These are phyloP conservation scores for Phalangium opilio DNA, from an alignment of 2,888 invertebrate genomes.

Conservation along the genomic window DNA sequence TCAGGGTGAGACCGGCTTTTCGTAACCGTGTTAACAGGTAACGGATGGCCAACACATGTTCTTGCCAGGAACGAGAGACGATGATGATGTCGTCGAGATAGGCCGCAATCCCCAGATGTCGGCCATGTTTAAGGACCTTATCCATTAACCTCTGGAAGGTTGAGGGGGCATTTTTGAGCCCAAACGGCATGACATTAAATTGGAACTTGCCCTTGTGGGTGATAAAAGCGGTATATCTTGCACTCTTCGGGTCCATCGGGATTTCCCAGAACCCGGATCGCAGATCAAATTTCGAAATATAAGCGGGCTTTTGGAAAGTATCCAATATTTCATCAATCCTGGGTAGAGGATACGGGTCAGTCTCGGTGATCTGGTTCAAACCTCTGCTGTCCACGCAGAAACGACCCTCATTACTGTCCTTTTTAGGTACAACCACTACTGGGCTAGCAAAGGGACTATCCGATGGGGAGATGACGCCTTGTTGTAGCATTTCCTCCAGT, in stretches of 20 bases:
- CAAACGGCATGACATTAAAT: background rate
- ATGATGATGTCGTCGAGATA: constrained; percentile 6
- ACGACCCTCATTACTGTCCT: too few relatives aligned
- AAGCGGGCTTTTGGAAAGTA: background rate
- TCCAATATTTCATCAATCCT: too few relatives aligned
- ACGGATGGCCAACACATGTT: background rate
- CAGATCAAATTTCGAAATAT: constrained; percentile 1
- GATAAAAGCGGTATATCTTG: background rate
- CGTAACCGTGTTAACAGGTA: background rate
- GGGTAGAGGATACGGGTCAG: too few relatives aligned
- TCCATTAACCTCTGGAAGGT: background rate
- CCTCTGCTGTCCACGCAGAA: too few relatives aligned
- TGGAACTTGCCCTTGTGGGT: background rate
- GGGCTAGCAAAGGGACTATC: too few relatives aligned
- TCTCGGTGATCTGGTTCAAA: too few relatives aligned
- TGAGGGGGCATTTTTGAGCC: background rate
- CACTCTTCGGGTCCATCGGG: background rate
- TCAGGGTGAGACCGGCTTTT: background rate
- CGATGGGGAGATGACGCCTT: too few relatives aligned
- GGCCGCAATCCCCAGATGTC: background rate
- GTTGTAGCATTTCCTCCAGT: too few relatives aligned
- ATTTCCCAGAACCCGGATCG: constrained; percentile 2
- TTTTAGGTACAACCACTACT: too few relatives aligned
- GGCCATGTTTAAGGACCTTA: background rate
- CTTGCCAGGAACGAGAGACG: background rate